Percentiles rank a stretch among this genome's conserved stretches.
Evolutionary conservation across 2,113 vertebrate genomes (phyloP).

Genomic region (Pluvianellus socialis): DNA sequence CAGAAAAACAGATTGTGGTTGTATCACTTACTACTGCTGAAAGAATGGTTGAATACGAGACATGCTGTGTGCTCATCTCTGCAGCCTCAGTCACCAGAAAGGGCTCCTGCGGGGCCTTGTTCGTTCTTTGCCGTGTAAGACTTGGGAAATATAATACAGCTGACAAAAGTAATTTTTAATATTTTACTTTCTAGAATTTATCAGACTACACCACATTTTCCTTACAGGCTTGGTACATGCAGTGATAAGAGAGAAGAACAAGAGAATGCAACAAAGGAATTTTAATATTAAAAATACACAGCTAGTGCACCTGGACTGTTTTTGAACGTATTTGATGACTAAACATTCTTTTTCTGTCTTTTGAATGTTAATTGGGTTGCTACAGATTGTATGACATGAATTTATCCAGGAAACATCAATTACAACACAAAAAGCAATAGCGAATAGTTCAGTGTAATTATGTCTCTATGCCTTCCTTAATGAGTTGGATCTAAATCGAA

Average conservation of each 20-base stretch:
- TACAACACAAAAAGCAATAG: neutral
- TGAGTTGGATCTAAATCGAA: neutral
- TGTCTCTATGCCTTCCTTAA: neutral
- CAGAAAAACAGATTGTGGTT: neutral
- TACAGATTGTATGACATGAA: neutral
- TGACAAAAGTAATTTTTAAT: neutral
- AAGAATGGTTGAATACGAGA: neutral
- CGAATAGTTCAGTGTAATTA: neutral
- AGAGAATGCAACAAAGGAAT: neutral
- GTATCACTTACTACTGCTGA: neutral
- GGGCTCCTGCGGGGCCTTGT: neutral
- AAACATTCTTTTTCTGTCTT: neutral
- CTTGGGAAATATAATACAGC: neutral
- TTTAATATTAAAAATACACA: neutral
- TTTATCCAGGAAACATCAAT: neutral
- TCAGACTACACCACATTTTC: neutral
- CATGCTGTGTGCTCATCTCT: neutral
- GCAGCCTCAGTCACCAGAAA: neutral
- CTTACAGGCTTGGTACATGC: rapidly evolving
- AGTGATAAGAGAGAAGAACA: neutral
- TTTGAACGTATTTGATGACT: neutral
- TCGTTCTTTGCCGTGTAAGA: neutral
- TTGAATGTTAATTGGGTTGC: neutral
- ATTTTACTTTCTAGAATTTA: neutral
- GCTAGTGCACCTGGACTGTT: neutral